These are phyloP conservation scores for Otolemur garnettii DNA, from an alignment of 2,113 vertebrate genomes.

Conservation along the genomic window DNA sequence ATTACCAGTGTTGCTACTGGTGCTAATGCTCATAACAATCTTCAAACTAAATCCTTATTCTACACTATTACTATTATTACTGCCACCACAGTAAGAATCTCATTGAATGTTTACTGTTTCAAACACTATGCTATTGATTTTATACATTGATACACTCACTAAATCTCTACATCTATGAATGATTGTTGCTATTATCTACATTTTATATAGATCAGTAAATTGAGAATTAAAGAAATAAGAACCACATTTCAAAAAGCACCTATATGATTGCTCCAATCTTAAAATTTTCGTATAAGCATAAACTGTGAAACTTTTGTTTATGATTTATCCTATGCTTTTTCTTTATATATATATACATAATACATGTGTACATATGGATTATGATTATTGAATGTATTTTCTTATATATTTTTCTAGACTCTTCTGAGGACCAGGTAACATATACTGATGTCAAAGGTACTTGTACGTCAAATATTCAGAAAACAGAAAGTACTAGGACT, in stretches of 20 bases:
- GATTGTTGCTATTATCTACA: neutral
- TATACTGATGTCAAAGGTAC: neutral
- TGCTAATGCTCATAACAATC: neutral
- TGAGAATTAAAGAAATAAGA: neutral
- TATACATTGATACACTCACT: neutral
- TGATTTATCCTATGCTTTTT: neutral
- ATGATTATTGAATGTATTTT: neutral
- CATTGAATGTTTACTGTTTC: neutral
- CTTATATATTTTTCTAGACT: slow-evolving; percentile 57
- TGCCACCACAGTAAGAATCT: neutral
- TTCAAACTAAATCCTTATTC: neutral
- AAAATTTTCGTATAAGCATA: neutral
- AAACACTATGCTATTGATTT: neutral
- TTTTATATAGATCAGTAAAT: slow-evolving; percentile 27
- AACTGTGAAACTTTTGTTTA: neutral
- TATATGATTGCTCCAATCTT: neutral
- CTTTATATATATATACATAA: neutral
- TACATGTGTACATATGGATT: neutral
- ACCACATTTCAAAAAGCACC: neutral
- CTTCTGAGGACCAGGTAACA: neutral
- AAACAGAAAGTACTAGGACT: neutral
- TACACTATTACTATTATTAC: neutral
- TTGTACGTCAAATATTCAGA: neutral
- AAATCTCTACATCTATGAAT: neutral
- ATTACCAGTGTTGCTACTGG: neutral